These are phyloP conservation scores for Gymnocheta viridis DNA, from an alignment of 2,888 invertebrate genomes.

Conservation along the genomic window DNA sequence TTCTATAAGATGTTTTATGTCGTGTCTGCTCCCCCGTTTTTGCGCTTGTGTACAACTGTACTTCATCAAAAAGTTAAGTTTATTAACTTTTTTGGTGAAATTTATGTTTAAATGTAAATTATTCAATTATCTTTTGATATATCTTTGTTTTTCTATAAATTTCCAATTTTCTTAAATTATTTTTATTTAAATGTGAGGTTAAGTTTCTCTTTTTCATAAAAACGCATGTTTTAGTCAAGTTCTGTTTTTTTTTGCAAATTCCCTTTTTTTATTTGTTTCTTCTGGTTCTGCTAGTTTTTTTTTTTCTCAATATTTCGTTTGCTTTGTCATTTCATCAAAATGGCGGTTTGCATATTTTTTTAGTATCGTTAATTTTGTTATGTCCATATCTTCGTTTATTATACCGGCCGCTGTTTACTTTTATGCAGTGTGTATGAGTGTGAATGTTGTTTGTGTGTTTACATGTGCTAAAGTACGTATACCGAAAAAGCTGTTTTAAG, in stretches of 20 bases:
- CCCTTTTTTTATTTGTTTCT: conserved; percentile 64
- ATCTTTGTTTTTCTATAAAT: conserved; percentile 36
- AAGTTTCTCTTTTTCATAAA: conserved; percentile 55
- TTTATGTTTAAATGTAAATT: background rate
- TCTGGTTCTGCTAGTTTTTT: conserved; percentile 71
- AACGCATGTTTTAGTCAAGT: conserved; percentile 69
- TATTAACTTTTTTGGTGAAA: background rate
- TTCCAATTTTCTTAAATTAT: conserved; percentile 66
- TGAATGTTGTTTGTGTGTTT: conserved; percentile 6
- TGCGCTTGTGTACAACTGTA: conserved; percentile 78
- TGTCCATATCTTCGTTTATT: conserved; percentile 38
- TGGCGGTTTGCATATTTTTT: conserved; percentile 66
- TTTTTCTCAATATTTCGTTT: conserved; percentile 75
- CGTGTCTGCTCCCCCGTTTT: conserved; percentile 70
- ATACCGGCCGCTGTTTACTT: conserved; percentile 58
- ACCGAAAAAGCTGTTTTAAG: conserved; percentile 7
- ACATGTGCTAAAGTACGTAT: background rate
- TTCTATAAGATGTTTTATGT: background rate
- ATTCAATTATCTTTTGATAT: conserved; percentile 53
- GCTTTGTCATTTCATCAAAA: conserved; percentile 58
- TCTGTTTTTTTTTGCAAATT: conserved; percentile 74
- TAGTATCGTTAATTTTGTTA: conserved; percentile 57
- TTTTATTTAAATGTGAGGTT: conserved; percentile 71
- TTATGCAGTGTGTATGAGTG: background rate
- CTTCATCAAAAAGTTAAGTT: conserved; percentile 54